Conservation (phyloP, 2,113 vertebrate genomes). For the Platichthys flesus region DNA sequence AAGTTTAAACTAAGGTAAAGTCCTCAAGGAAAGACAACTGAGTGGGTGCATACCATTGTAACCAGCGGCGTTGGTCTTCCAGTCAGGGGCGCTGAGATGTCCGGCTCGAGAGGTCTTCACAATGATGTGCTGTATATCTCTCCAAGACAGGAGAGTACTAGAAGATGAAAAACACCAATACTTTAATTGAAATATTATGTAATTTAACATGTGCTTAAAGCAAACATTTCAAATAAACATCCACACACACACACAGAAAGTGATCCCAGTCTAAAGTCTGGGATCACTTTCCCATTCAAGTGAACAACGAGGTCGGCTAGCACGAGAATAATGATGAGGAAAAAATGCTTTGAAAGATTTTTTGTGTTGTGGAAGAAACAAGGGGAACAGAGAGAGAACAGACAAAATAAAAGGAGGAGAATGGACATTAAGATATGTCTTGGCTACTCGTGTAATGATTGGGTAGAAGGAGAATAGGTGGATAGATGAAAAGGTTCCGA, state of each 20-base stretch:
- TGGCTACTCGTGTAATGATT: constrained; percentile 7
- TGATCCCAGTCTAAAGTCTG: not conserved
- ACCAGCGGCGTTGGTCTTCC: constrained; percentile 99
- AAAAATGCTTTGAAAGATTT: constrained; percentile 9
- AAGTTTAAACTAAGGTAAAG: too few relatives aligned
- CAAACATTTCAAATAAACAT: not conserved
- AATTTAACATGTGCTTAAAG: not conserved
- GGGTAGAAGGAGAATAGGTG: not conserved
- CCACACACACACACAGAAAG: not conserved
- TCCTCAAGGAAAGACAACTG: not conserved
- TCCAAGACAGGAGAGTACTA: constrained; percentile 94
- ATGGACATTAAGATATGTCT: not conserved
- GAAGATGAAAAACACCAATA: constrained; percentile 29
- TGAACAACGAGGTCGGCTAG: not conserved
- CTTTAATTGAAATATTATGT: not conserved
- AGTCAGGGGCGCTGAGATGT: constrained; percentile 97
- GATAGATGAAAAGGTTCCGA: constrained; percentile 23
- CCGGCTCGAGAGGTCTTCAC: constrained; percentile 97
- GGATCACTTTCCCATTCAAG: not conserved
- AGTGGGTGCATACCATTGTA: constrained; percentile 89
- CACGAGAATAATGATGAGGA: not conserved
- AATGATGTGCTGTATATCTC: constrained; percentile 98
- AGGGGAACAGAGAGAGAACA: not conserved
- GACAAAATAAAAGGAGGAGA: constrained; percentile 2
- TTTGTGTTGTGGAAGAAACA: constrained; percentile 1